These are phyloP conservation scores for Acleris holmiana DNA, from an alignment of 2,888 invertebrate species.

Conservation along the genomic window DNA sequence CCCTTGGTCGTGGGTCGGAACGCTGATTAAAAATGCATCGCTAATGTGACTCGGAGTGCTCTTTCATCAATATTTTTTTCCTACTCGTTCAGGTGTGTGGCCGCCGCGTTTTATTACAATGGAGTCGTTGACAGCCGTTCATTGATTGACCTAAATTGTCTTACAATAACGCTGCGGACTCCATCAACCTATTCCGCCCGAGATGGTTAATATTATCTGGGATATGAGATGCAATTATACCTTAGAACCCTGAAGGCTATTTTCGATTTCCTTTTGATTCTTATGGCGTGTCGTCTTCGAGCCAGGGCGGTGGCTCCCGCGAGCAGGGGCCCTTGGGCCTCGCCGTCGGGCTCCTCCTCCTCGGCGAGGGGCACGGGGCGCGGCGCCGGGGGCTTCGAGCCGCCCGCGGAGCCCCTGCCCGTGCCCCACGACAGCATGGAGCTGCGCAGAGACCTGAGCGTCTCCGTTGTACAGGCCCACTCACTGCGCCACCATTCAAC, in stretches of 20 bases:
- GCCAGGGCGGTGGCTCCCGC: constrained; percentile 74
- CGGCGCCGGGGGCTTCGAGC: constrained; percentile 56
- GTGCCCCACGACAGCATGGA: constrained; percentile 78
- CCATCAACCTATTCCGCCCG: constrained; percentile 6
- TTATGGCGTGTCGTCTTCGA: constrained; percentile 78
- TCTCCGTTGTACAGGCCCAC: constrained; percentile 81
- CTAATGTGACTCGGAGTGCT: not conserved
- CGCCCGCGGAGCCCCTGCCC: constrained; percentile 60
- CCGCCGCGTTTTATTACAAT: constrained; percentile 23
- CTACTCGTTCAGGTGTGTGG: constrained; percentile 18
- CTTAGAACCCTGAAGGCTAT: constrained; percentile 73
- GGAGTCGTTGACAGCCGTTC: constrained; percentile 52
- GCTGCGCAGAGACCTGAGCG: constrained; percentile 78
- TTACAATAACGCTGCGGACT: constrained; percentile 59
- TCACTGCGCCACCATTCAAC: constrained; percentile 72
- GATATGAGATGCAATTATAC: constrained; percentile 45
- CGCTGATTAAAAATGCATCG: constrained; percentile 6
- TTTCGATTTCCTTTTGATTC: constrained; percentile 74
- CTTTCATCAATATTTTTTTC: constrained; percentile 8
- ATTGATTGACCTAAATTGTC: constrained; percentile 76
- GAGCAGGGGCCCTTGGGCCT: constrained; percentile 66
- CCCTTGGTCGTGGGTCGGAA: not conserved
- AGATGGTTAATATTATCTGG: constrained; percentile 3
- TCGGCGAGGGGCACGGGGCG: constrained; percentile 47
- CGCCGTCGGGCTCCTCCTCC: constrained; percentile 62